These are phyloP conservation scores for Tetrapedia diversipes DNA, from an alignment of 2,888 invertebrate species.

Conservation along the genomic window DNA sequence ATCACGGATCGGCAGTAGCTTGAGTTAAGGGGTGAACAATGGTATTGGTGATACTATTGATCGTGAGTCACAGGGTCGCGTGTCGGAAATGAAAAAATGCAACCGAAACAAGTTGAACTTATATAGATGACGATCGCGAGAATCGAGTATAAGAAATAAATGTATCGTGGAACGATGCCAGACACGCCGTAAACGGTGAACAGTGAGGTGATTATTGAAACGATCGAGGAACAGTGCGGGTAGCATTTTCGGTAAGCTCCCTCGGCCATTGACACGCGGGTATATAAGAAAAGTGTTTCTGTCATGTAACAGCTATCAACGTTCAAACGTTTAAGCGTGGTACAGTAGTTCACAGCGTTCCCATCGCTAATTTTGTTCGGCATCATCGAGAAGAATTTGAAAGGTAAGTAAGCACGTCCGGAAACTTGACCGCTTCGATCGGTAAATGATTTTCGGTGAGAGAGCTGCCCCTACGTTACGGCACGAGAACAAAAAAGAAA, in stretches of 20 bases:
- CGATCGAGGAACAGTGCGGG: constrained; percentile 75
- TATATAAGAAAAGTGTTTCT: constrained; percentile 5
- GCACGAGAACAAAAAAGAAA: too few species aligned
- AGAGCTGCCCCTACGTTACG: background rate
- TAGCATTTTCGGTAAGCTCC: constrained; percentile 30
- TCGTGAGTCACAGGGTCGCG: background rate
- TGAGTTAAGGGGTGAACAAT: constrained; percentile 10
- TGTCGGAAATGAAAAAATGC: background rate
- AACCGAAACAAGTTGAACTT: background rate
- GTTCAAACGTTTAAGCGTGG: too few species aligned
- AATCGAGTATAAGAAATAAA: background rate
- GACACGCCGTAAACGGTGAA: constrained; percentile 69
- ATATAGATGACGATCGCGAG: background rate
- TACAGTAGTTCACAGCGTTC: background rate
- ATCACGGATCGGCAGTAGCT: too few species aligned
- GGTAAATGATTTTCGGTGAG: constrained; percentile 18
- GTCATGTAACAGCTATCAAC: background rate
- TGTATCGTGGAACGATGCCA: constrained; percentile 66
- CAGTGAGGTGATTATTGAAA: constrained; percentile 74
- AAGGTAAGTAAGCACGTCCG: background rate
- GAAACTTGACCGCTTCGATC: background rate
- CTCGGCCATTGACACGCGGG: background rate
- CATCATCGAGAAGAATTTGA: background rate
- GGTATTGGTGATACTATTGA: background rate
- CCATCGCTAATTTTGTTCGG: background rate